Conservation (phyloP, 2,113 vertebrate genomes). For the Corythornis madagascariensis region DNA sequence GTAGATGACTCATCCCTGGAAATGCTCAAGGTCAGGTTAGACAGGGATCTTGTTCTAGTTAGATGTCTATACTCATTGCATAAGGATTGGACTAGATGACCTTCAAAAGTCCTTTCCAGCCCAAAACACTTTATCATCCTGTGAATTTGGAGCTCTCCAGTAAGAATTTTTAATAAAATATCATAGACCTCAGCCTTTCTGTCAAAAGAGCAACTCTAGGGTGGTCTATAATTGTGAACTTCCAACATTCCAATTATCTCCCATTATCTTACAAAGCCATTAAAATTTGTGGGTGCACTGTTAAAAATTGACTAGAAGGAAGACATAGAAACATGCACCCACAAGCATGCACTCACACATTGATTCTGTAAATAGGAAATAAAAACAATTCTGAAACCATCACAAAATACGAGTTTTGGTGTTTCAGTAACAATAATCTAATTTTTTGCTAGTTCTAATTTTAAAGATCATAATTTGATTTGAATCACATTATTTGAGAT, state of each 20-base stretch:
- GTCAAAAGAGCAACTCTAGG: neutral
- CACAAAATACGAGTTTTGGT: neutral
- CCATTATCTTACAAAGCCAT: neutral
- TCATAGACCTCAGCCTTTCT: neutral
- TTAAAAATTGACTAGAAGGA: neutral
- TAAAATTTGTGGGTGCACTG: neutral
- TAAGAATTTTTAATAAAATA: neutral
- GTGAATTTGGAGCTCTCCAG: neutral
- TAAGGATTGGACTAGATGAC: neutral
- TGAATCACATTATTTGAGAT: neutral
- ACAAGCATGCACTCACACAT: neutral
- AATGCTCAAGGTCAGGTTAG: neutral
- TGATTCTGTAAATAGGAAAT: neutral
- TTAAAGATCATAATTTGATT: neutral
- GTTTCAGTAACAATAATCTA: neutral
- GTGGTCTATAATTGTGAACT: neutral
- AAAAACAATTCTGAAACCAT: neutral
- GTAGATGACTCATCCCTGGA: neutral
- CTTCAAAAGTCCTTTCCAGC: neutral
- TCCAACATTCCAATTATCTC: neutral
- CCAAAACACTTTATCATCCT: neutral
- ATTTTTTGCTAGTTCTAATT: neutral
- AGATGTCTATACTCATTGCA: neutral
- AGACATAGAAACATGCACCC: accelerated
- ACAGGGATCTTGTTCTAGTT: neutral